phyloP scores from a whole-genome alignment of 2,888 invertebrate genomes.

The Podotricha telesiphe region DNA sequence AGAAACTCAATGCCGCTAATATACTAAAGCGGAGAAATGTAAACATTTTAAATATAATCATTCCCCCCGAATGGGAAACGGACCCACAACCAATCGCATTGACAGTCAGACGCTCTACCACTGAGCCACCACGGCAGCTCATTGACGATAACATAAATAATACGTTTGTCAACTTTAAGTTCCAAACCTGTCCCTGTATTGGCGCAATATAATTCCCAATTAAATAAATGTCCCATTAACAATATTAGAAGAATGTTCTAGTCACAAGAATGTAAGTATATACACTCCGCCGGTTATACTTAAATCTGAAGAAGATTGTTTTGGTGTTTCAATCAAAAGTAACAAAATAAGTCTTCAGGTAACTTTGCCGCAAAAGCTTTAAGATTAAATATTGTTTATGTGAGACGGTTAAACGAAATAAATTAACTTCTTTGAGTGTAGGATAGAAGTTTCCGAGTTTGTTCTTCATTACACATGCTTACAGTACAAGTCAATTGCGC shows the following conservation, averaged over 20 bases:
- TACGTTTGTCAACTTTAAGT: too few species aligned
- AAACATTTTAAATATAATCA: too few species aligned
- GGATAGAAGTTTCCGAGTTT: slow-evolving; percentile 4
- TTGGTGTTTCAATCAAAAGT: slow-evolving; percentile 13
- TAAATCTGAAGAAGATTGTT: slow-evolving; percentile 11
- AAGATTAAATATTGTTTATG: slow-evolving; percentile 13
- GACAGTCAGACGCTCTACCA: too few species aligned
- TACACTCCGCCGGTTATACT: neutral
- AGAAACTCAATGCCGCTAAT: too few species aligned
- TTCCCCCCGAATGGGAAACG: too few species aligned
- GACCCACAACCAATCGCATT: too few species aligned
- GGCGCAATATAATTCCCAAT: neutral
- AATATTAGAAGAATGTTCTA: neutral
- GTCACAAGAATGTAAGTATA: neutral
- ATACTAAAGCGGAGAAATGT: too few species aligned
- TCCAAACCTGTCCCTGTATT: neutral
- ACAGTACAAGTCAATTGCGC: slow-evolving; percentile 30
- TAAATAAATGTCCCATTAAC: neutral
- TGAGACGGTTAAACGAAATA: neutral
- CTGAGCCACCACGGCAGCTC: too few species aligned
- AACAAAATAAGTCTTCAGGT: slow-evolving; percentile 7
- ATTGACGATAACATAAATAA: too few species aligned
- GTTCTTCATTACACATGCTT: slow-evolving; percentile 2
- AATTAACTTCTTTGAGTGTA: slow-evolving; percentile 4
- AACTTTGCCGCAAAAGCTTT: slow-evolving; percentile 1